Base-by-base conservation (phyloP, 2,113 vertebrate genomes). In the Dermatemys mawii region DNA sequence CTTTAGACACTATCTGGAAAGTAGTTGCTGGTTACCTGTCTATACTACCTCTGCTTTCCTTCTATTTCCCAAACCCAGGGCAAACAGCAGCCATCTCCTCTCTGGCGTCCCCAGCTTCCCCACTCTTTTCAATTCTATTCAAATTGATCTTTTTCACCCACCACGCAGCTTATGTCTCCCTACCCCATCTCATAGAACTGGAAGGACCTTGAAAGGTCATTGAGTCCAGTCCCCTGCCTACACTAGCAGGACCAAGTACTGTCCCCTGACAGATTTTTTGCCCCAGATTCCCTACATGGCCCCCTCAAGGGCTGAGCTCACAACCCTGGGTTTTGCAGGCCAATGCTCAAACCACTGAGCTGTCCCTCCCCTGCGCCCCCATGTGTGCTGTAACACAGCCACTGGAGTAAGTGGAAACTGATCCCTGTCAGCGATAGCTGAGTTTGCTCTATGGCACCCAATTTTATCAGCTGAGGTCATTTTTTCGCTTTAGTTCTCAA, bases 1-100 rank as follows among this genome's bases (percentile, higher is more conserved):
- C 11, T 46, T 81, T 60, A 93, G 46, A 93, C 86, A 81, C 53
- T 55, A 96, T 35, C 78, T 78, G 8, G 4, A 94, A 96, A 82
- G 19, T 49, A 32, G 10, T 11, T 46, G 79, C 6, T 51, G 46
- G 13, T 63, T n/a, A 32, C 79, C 78, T 81, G 73, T 4, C 17
- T 78, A 92, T 16, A 12, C 83, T 12, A 10, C 5, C 3, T 76
- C 27, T 57, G 24, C 84, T 70, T 86, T 2, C 60, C 84, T n/a
- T 81, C 26, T 60, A 49, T 78, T 76, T 70, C 57, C 63, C 57
- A 84, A 70, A 70, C 7, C 32, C 46, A 84, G 63, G 46, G n/a
- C 3, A 70, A 90, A 41, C 27, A 32, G 38, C 32, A 83, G 14
- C 3, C 3, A 91, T 22, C 32, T 86, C 78, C 32, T 51, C 3